Conservation (phyloP, 2,113 vertebrate species). For the Propithecus coquereli region DNA sequence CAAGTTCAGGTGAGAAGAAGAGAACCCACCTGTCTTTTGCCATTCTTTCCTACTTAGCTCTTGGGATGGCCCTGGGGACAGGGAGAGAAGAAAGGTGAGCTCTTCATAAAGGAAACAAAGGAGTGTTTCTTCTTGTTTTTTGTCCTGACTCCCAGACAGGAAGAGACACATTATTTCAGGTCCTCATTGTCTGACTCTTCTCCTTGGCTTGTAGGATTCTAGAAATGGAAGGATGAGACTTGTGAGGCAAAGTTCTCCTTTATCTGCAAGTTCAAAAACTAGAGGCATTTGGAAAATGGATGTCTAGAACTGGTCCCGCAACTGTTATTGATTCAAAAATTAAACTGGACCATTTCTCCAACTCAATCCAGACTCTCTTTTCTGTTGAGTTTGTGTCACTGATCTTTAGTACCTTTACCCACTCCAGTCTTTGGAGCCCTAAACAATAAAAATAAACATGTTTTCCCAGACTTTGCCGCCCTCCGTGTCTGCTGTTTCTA, state of each 20-base stretch:
- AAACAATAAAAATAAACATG: neutral
- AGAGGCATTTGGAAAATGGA: neutral
- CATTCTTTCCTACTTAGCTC: neutral
- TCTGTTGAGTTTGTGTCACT: neutral
- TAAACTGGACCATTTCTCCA: neutral
- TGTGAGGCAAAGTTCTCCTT: neutral
- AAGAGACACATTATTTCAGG: neutral
- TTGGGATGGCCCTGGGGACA: fast-evolving
- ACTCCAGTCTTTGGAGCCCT: neutral
- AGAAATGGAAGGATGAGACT: neutral
- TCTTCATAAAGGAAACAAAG: neutral
- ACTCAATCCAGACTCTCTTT: neutral
- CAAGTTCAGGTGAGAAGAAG: neutral
- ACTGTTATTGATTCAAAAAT: neutral
- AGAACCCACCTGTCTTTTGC: fast-evolving
- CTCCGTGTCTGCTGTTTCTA: neutral
- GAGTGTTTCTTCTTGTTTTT: neutral
- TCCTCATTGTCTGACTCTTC: neutral
- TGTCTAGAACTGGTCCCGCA: neutral
- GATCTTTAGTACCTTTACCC: no score
- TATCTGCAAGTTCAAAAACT: neutral
- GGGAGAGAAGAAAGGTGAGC: fast-evolving
- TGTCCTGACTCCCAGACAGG: neutral
- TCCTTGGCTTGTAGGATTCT: neutral
- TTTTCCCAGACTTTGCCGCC: neutral